phyloP scores from a whole-genome alignment of 2,888 invertebrate species.

The Stomorhina lunata region DNA sequence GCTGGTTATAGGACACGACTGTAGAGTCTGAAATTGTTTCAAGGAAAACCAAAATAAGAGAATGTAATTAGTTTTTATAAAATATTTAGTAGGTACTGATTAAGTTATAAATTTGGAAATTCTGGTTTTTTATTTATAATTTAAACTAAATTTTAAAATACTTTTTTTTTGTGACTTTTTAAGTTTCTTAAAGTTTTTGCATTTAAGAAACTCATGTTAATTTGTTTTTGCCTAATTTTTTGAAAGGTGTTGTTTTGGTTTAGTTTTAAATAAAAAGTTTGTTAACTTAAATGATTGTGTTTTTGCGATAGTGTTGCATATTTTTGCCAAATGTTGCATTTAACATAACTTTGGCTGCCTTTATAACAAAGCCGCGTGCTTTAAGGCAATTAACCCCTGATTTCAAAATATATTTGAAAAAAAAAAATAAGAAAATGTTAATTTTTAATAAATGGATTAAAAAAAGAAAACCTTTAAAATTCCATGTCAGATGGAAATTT shows the following conservation, averaged over 20 bases:
- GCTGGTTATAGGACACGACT: constrained; percentile 83
- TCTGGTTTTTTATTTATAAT: background rate
- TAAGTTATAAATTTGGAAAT: background rate
- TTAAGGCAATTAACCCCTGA: constrained; percentile 46
- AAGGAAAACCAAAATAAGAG: background rate
- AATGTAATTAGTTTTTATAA: background rate
- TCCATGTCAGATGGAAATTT: no score
- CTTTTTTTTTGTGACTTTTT: background rate
- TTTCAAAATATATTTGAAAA: background rate
- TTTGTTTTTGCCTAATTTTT: constrained; percentile 29
- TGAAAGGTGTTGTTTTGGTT: constrained; percentile 38
- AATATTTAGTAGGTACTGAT: background rate
- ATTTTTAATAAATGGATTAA: background rate
- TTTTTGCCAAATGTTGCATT: background rate
- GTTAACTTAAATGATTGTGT: constrained; percentile 34
- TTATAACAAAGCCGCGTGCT: constrained; percentile 42
- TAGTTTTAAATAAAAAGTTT: constrained; percentile 5
- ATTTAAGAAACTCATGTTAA: constrained; percentile 27
- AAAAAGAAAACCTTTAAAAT: no score
- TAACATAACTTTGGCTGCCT: constrained; percentile 12
- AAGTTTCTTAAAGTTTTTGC: background rate
- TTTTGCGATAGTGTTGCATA: constrained; percentile 34
- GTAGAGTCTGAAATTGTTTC: constrained; percentile 82
- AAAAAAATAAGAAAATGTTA: background rate
- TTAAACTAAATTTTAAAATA: background rate